Percentiles rank a stretch among this genome's conserved stretches.
Conservation (phyloP, 2,888 invertebrate species). For the Euphydryas editha region DNA sequence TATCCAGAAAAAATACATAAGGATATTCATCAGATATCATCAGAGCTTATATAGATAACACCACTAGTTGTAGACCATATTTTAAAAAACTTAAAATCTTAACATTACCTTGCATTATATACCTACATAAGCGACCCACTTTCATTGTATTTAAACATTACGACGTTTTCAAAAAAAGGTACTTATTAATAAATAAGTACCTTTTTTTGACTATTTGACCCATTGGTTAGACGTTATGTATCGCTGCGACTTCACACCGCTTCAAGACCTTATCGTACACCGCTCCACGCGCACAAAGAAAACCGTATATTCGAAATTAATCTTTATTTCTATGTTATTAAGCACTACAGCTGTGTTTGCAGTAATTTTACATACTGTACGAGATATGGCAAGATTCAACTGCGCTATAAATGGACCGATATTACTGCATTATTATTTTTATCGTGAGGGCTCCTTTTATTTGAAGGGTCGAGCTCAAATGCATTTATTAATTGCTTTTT, state of each 20-base stretch:
- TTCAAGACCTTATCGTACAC: slow-evolving; percentile 42
- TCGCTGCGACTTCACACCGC: slow-evolving; percentile 62
- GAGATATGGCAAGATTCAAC: slow-evolving; percentile 58
- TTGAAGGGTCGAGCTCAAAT: slow-evolving; percentile 31
- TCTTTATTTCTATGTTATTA: slow-evolving; percentile 7
- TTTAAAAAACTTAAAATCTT: no score
- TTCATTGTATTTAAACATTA: no score
- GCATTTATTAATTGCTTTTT: slow-evolving; percentile 43
- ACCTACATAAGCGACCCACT: no score
- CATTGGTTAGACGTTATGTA: slow-evolving; percentile 62
- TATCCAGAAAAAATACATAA: no score
- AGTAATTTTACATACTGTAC: slow-evolving; percentile 24
- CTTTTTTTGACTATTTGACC: no score
- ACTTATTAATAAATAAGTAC: no score
- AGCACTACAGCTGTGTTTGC: slow-evolving; percentile 27
- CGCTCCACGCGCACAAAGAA: neutral
- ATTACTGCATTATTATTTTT: slow-evolving; percentile 47
- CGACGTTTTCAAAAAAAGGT: no score
- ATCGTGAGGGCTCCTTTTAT: slow-evolving; percentile 36
- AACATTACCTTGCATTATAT: no score
- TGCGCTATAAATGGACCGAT: slow-evolving; percentile 59
- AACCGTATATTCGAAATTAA: slow-evolving; percentile 13
- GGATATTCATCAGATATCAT: no score
- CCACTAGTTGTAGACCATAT: no score
- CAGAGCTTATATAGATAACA: no score